These are phyloP conservation scores for Hafferia zeledoni DNA, from an alignment of 2,797 vertebrate species.

Conservation along the genomic window DNA sequence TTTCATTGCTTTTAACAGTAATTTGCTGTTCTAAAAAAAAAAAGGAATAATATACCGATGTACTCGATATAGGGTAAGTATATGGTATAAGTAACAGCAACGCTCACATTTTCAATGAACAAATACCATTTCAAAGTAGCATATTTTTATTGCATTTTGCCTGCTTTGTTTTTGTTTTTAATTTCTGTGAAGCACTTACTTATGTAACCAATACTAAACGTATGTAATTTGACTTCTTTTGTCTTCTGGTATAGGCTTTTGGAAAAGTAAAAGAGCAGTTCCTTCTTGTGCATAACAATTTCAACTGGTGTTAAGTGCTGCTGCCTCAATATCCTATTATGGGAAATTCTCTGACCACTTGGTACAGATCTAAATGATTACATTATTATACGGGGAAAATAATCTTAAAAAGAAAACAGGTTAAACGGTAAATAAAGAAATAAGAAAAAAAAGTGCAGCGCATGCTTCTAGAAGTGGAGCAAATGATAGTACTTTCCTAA, in stretches of 20 bases:
- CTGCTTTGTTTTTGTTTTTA: background rate
- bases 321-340: background rate
- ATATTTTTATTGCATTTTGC: background rate
- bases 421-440: background rate
- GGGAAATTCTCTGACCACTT: background rate
- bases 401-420: background rate
- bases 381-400: background rate
- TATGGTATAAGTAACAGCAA: background rate
- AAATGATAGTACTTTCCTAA: background rate
- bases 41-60: background rate
- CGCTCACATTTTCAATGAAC: background rate
- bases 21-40: background rate
- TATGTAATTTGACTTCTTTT: background rate
- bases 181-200: background rate
- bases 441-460: background rate
- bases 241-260: background rate
- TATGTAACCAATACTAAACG: background rate
- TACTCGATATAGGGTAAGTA: accelerated
- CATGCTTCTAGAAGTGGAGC: background rate
- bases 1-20: background rate
- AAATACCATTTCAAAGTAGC: background rate
- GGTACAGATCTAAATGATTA: background rate
- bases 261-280: background rate
- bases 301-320: background rate
- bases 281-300: background rate